These are phyloP conservation scores for Drosophila meridiana DNA, from an alignment of 2,888 invertebrate species.

Conservation along the genomic window DNA sequence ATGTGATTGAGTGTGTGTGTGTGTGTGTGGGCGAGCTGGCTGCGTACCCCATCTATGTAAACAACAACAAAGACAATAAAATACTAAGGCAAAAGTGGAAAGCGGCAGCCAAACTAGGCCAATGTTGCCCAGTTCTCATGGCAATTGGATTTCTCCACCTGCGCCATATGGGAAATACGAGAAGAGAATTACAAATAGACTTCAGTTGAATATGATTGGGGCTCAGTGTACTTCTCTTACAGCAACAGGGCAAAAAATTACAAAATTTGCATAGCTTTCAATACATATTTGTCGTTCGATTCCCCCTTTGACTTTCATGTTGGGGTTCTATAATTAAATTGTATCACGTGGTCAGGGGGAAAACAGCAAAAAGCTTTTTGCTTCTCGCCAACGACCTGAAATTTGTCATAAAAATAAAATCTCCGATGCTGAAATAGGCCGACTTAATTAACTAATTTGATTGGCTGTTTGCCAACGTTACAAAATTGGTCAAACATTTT, in stretches of 20 bases:
- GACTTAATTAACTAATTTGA: slow-evolving; percentile 4
- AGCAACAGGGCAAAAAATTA: not conserved
- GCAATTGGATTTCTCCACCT: slow-evolving; percentile 22
- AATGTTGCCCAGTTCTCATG: slow-evolving; percentile 13
- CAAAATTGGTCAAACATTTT: not conserved
- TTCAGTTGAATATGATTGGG: slow-evolving; percentile 1
- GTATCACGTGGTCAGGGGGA: not conserved
- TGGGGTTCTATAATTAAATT: not conserved
- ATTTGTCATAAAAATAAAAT: not conserved
- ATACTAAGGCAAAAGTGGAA: slow-evolving; percentile 4
- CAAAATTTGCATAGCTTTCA: not conserved
- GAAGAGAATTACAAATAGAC: slow-evolving; percentile 14
- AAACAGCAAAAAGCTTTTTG: not conserved
- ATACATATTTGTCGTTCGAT: not conserved
- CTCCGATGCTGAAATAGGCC: not conserved
- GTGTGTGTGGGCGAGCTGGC: not conserved
- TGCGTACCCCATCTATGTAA: slow-evolving; percentile 6
- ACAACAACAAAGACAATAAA: slow-evolving; percentile 26
- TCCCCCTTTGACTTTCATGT: not conserved
- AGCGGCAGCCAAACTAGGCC: slow-evolving; percentile 7
- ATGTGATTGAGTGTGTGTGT: not conserved
- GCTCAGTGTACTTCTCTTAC: not conserved
- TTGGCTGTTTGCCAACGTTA: not conserved
- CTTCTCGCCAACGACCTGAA: not conserved
- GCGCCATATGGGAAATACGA: slow-evolving; percentile 15